Conservation (phyloP, 1,140 invertebrate species). For the Hormaphis cornu region DNA sequence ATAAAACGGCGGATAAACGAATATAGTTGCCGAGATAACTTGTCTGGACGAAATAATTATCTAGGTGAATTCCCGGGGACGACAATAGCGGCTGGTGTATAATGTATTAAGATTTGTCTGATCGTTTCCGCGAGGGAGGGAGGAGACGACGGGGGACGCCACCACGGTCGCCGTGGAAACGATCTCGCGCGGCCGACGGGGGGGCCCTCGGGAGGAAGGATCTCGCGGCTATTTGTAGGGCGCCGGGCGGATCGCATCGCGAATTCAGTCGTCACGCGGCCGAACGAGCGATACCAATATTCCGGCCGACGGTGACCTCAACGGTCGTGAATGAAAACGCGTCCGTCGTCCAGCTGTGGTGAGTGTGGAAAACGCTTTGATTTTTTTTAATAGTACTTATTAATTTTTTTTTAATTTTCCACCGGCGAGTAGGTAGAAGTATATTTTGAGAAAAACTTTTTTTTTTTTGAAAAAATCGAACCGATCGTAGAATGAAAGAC, state of each 20-base stretch:
- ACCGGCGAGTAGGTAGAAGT: background rate
- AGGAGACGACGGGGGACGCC: background rate
- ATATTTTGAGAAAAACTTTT: too few species aligned
- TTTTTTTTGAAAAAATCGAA: too few species aligned
- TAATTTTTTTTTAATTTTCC: background rate
- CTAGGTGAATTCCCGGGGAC: too few species aligned
- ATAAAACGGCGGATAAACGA: too few species aligned
- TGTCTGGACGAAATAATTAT: too few species aligned
- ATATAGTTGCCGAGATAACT: too few species aligned
- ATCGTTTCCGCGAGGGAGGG: background rate
- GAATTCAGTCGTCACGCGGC: slow-evolving; percentile 24
- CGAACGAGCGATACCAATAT: slow-evolving; percentile 6
- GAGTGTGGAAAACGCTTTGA: slow-evolving; percentile 16
- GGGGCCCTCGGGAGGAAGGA: slow-evolving; percentile 1
- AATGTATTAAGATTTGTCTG: too few species aligned
- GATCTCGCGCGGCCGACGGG: slow-evolving; percentile 3
- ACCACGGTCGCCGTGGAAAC: slow-evolving; percentile 2
- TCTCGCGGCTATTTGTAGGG: slow-evolving; percentile 30
- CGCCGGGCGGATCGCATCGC: slow-evolving; percentile 22
- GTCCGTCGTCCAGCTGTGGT: slow-evolving; percentile 3
- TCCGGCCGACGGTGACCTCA: slow-evolving; percentile 21
- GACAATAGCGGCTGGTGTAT: too few species aligned
- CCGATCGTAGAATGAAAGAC: too few species aligned
- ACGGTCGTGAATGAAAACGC: slow-evolving; percentile 4
- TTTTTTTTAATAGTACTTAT: background rate